These are phyloP conservation scores for Drosophila sturtevanti DNA, from an alignment of 1,140 invertebrate species.

Conservation along the genomic window DNA sequence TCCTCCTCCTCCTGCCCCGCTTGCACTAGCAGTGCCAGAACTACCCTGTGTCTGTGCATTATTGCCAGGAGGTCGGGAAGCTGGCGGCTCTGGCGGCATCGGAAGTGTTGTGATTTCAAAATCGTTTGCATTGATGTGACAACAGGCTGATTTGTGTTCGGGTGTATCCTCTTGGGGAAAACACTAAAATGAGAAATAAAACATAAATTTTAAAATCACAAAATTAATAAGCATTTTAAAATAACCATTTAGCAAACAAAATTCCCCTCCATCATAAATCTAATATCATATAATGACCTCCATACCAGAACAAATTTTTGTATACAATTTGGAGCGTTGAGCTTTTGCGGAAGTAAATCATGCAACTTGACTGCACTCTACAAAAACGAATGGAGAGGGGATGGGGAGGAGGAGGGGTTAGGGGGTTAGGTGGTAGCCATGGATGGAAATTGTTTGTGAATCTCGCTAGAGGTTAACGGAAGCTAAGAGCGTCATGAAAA, in stretches of 20 bases:
- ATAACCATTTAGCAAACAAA: conserved; percentile 41
- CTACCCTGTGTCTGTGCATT: not conserved
- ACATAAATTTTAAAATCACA: conserved; percentile 18
- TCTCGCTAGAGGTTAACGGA: not conserved
- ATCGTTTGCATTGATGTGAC: conserved; percentile 82
- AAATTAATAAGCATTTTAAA: conserved; percentile 48
- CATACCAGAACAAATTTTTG: too few relatives aligned
- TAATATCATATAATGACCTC: conserved; percentile 35
- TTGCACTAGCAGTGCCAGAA: conserved; percentile 18
- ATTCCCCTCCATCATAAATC: conserved; percentile 59
- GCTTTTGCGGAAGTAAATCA: conserved; percentile 69
- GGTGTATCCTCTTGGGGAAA: conserved; percentile 78
- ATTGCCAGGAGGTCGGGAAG: conserved; percentile 62
- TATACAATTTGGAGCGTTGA: too few relatives aligned
- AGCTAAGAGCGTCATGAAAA: conserved; percentile 33
- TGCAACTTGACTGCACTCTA: conserved; percentile 63
- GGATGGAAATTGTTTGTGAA: too few relatives aligned
- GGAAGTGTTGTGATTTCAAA: conserved; percentile 79
- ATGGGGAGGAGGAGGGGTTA: not conserved
- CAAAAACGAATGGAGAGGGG: conserved; percentile 29
- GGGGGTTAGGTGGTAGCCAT: not conserved
- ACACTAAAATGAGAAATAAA: conserved; percentile 66
- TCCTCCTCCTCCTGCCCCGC: conserved; percentile 44
- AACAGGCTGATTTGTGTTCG: conserved; percentile 82
- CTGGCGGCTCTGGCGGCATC: conserved; percentile 75